Evolutionary conservation across 2,888 invertebrate genomes (phyloP).

Genomic region (Agelastica alni): DNA sequence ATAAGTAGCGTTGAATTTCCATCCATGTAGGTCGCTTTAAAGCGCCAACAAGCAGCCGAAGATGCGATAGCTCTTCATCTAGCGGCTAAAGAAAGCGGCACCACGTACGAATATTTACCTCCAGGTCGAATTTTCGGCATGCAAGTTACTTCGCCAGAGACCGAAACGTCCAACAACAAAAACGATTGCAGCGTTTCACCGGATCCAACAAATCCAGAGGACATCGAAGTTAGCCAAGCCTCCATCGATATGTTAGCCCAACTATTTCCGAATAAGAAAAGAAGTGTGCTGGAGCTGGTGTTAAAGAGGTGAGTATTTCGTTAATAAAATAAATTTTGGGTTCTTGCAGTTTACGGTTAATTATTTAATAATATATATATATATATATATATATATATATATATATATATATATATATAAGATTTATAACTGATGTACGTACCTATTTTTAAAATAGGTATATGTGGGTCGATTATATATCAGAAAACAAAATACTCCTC

Average conservation of each 20-base stretch:
- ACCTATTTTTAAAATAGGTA: too few species aligned
- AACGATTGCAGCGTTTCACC: conserved; percentile 22
- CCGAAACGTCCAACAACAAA: conserved; percentile 34
- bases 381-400: too few species aligned
- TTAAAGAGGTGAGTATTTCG: conserved; percentile 63
- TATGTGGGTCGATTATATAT: too few species aligned
- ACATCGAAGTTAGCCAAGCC: conserved; percentile 66
- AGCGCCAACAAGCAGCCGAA: conserved; percentile 95
- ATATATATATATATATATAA: too few species aligned
- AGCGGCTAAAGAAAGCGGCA: conserved; percentile 81
- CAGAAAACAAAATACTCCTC: too few species aligned
- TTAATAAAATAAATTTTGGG: too few species aligned
- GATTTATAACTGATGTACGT: too few species aligned
- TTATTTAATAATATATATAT: too few species aligned
- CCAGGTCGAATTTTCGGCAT: conserved; percentile 91
- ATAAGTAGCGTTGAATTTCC: too few species aligned
- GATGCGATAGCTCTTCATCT: conserved; percentile 93
- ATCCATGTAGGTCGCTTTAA: conserved; percentile 93
- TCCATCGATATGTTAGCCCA: conserved; percentile 84
- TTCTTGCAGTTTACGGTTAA: too few species aligned
- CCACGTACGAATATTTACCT: conserved; percentile 73
- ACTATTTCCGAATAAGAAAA: conserved; percentile 87
- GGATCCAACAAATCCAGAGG: conserved; percentile 34
- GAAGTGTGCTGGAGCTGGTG: conserved; percentile 87
- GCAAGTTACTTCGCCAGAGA: conserved; percentile 77